These are phyloP conservation scores for Mamestra configurata DNA, from an alignment of 1,140 invertebrate species.

Conservation along the genomic window DNA sequence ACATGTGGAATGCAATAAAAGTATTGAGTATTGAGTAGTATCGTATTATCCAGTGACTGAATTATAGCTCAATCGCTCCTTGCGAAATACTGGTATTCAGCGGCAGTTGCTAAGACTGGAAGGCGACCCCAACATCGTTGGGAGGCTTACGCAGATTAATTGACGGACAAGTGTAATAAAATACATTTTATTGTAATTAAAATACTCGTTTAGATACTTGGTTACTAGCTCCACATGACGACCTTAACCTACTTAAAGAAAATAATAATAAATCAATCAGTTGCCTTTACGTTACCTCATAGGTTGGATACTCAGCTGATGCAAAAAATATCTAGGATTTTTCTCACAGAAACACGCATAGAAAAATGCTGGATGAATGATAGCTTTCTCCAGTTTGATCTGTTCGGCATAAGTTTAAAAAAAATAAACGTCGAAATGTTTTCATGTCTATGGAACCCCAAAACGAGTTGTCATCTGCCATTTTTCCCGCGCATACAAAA, in stretches of 20 bases:
- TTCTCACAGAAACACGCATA: too few species aligned
- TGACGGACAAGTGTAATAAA: neutral
- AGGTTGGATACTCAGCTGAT: neutral
- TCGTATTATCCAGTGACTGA: too few species aligned
- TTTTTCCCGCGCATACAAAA: slow-evolving; percentile 19
- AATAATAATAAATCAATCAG: slow-evolving; percentile 6
- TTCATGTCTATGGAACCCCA: slow-evolving; percentile 23
- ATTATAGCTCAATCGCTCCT: too few species aligned
- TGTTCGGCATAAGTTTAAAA: too few species aligned
- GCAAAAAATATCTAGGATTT: neutral
- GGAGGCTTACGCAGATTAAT: too few species aligned
- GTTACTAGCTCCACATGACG: neutral
- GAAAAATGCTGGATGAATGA: neutral
- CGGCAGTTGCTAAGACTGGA: too few species aligned
- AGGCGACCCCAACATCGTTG: too few species aligned
- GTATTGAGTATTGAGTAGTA: too few species aligned
- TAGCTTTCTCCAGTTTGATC: too few species aligned
- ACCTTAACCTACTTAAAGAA: slow-evolving; percentile 1
- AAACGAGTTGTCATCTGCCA: slow-evolving; percentile 8
- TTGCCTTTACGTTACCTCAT: neutral
- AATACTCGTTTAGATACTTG: neutral
- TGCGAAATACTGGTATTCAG: too few species aligned
- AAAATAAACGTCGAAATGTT: neutral
- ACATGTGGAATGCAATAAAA: too few species aligned
- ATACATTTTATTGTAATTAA: neutral